Conservation (phyloP, 2,113 vertebrate species). For the Copsychus sechellarum region DNA sequence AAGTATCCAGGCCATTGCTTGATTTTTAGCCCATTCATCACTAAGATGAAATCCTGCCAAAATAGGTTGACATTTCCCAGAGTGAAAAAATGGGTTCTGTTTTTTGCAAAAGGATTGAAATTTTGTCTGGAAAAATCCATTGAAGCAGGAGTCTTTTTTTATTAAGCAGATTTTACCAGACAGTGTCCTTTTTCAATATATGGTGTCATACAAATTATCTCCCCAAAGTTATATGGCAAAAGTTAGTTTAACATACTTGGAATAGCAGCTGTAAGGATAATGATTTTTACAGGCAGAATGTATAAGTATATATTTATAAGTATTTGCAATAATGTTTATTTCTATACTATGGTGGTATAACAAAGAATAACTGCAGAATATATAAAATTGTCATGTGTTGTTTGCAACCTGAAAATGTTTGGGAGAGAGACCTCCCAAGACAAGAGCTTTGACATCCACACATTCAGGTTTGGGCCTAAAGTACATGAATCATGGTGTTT, state of each 20-base stretch:
- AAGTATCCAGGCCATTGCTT: background rate
- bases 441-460: background rate
- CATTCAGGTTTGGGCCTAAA: background rate
- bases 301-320: background rate
- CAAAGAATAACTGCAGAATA: background rate
- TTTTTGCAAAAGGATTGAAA: background rate
- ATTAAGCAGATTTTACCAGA: background rate
- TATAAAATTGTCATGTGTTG: background rate
- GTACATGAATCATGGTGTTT: background rate
- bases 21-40: slow-evolving; percentile 2
- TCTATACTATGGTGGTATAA: background rate
- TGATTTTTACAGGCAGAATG: background rate
- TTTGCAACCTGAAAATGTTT: background rate
- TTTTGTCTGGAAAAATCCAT: background rate
- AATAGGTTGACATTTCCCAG: background rate
- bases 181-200: background rate
- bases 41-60: background rate
- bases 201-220: background rate
- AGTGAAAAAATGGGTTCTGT: background rate
- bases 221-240: background rate
- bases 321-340: background rate
- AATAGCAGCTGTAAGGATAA: background rate
- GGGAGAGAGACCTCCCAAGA: background rate
- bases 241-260: background rate
- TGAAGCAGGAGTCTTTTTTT: background rate